These are phyloP conservation scores for Allobates femoralis DNA, from an alignment of 2,797 vertebrate species.

Conservation along the genomic window DNA sequence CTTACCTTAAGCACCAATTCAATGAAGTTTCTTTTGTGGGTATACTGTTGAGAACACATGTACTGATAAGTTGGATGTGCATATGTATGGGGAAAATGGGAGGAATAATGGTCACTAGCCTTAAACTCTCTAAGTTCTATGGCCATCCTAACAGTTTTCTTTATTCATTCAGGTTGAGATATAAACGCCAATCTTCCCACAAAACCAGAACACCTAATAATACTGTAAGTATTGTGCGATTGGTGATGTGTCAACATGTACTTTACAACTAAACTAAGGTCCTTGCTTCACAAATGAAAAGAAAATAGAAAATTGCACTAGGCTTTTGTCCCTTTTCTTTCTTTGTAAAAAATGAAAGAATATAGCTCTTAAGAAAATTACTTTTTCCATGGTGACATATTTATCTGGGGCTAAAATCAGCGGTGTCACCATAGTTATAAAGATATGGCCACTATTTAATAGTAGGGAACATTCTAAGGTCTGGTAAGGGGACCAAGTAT, in stretches of 20 bases:
- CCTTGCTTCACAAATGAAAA: conserved; percentile 19
- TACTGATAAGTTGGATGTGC: no score
- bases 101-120: not conserved
- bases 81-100: no score
- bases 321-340: conserved; percentile 42
- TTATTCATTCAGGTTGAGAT: no score
- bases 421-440: conserved; percentile 41
- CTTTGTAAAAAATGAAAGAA: conserved; percentile 23
- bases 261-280: conserved; percentile 1
- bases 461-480: conserved; percentile 24
- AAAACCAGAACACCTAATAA: conserved; percentile 5
- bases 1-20: no score
- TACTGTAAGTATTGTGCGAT: conserved; percentile 8
- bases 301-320: conserved; percentile 41
- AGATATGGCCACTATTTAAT: conserved; percentile 24
- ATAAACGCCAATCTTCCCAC: not conserved
- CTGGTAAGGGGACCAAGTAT: not conserved
- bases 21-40: no score
- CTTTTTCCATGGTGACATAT: conserved; percentile 20
- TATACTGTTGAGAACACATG: no score
- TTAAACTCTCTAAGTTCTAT: not conserved
- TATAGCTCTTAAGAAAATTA: conserved; percentile 32
- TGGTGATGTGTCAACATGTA: conserved; percentile 17
- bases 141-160: not conserved
- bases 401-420: conserved; percentile 26